phyloP scores from a whole-genome alignment of 2,888 invertebrate species.

The Parnassius apollo region DNA sequence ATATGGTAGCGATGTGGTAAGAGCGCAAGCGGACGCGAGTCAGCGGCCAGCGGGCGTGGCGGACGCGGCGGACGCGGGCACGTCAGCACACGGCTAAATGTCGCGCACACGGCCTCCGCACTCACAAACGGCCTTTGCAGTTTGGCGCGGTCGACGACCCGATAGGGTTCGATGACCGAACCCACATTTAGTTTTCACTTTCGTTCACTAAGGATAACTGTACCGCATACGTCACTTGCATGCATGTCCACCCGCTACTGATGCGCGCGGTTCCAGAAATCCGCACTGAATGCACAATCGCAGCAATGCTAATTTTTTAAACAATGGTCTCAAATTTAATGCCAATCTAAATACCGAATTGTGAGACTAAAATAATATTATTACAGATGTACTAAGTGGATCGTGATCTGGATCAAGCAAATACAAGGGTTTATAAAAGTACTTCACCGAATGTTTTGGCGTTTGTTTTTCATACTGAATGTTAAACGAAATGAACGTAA shows the following conservation, averaged over 20 bases:
- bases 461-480: constrained; percentile 52
- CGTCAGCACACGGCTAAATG: constrained; percentile 58
- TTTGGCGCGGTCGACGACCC: constrained; percentile 78
- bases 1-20: constrained; percentile 43
- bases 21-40: constrained; percentile 34
- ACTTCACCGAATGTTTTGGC: constrained; percentile 17
- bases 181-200: constrained; percentile 80
- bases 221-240: constrained; percentile 72
- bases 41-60: constrained; percentile 30
- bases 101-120: constrained; percentile 75
- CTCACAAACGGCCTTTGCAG: constrained; percentile 81
- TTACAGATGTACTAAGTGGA: background rate
- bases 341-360: constrained; percentile 7
- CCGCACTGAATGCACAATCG: constrained; percentile 54
- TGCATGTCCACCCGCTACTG: constrained; percentile 48
- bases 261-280: constrained; percentile 51
- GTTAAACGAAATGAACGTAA: constrained; percentile 48
- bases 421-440: constrained; percentile 1
- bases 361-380: constrained; percentile 1
- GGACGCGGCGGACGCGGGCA: constrained; percentile 37
- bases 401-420: constrained; percentile 1
- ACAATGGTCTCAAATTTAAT: constrained; percentile 4
- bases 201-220: constrained; percentile 81
- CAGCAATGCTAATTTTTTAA: constrained; percentile 21
- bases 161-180: constrained; percentile 68